Base-by-base conservation (phyloP, 2,113 vertebrate species). In the Ifrita kowaldi region DNA sequence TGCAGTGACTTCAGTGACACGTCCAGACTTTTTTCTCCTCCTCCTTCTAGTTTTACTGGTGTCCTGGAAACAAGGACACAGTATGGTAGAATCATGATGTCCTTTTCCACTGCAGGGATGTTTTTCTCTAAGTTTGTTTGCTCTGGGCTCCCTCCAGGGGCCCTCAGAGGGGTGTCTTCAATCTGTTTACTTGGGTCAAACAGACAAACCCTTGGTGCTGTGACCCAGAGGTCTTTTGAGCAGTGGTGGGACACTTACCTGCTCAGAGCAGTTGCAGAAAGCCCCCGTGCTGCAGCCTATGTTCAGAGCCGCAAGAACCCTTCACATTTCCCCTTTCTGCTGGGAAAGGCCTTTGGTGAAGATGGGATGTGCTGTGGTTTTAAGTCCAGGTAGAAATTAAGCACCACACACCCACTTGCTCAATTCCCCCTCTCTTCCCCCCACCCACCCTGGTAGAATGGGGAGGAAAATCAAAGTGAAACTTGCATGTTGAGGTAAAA, bases 371-470 rank as follows among this genome's bases (percentile, higher is more conserved):
- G 18, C 35, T 4, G 6, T 46, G 28, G n/a, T 23, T 78, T 87
- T 62, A 62, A 60, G 23, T 23, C 42, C 46, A 60, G 19, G 12
- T 62, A 47, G 10, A 46, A 46, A 33, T 69, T 21, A 46, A 33
- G 33, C 28, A 39, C 27, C 63, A 52, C 6, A 3, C 14, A 37
- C 3, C 27, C 7, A 2, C 16, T 39, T 33, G 33, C 19, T 46
- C 39, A 62, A 23, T 1, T 2, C 18, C 3, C 5, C 3, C 6
- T 9, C 22, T 37, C 53, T 37, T 46, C 14, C 14, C 4, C 11
- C 6, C 11, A 5, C 15, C 12, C 8, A 33, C 5, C 12, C 15
- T 7, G 33, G 22, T 46, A 19, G 23, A 62, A 46, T n/a, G 28
- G 33, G 64, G n/a, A 87, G 46, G 28, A 46, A 19, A 62, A n/a